Percentiles rank a stretch among this genome's conserved stretches.
Evolutionary conservation across 1,140 invertebrate species (phyloP).

Genomic region (Papilio polytes): DNA sequence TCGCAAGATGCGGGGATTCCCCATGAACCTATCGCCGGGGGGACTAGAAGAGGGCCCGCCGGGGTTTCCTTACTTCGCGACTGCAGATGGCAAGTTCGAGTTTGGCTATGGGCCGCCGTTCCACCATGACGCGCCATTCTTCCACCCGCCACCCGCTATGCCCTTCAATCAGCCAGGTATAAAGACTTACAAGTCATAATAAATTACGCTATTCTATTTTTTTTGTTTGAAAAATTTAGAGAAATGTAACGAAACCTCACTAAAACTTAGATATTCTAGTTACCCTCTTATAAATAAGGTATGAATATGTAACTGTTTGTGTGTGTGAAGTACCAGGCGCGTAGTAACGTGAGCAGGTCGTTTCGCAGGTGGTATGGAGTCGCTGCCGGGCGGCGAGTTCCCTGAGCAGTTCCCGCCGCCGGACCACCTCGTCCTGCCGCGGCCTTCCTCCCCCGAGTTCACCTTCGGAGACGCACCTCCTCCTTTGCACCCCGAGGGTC

Average conservation of each 20-base stretch:
- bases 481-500: constrained; percentile 79
- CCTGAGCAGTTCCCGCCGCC: constrained; percentile 78
- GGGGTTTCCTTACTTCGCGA: constrained; percentile 93
- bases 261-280: background rate
- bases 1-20: constrained; percentile 95
- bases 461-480: constrained; percentile 80
- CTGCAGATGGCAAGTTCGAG: constrained; percentile 93
- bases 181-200: constrained; percentile 55
- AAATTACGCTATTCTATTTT: background rate
- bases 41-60: constrained; percentile 91
- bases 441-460: constrained; percentile 80
- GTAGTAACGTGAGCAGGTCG: constrained; percentile 79
- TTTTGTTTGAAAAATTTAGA: background rate
- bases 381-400: constrained; percentile 77
- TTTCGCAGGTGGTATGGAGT: constrained; percentile 81
- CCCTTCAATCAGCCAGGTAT: constrained; percentile 90
- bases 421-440: constrained; percentile 78
- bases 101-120: constrained; percentile 94
- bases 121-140: constrained; percentile 94
- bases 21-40: constrained; percentile 94
- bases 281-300: background rate
- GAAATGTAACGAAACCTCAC: background rate
- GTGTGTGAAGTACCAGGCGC: constrained; percentile 45
- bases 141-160: constrained; percentile 91
- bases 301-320: background rate